Evolutionary conservation across 2,888 invertebrate species (phyloP).

Genomic region (Ophion costatus): DNA sequence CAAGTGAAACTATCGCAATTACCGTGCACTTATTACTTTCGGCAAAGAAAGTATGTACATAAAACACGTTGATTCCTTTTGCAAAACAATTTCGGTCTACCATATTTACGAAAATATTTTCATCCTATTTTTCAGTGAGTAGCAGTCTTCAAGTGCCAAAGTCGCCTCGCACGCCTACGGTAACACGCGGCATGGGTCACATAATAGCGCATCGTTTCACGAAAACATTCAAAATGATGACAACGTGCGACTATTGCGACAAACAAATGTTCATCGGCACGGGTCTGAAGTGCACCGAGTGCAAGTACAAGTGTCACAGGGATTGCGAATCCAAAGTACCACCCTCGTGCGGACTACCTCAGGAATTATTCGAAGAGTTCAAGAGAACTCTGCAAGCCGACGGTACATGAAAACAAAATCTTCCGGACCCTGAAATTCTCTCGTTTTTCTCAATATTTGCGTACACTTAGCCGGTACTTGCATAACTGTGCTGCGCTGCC

Average conservation of each 20-base stretch:
- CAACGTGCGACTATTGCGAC: conserved; percentile 95
- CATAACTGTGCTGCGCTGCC: neutral
- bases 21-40: no score
- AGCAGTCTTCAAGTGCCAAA: conserved; percentile 86
- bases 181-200: conserved; percentile 93
- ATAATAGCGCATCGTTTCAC: conserved; percentile 95
- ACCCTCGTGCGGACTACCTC: conserved; percentile 96
- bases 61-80: no score
- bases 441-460: neutral
- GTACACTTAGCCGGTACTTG: neutral
- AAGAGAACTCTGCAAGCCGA: conserved; percentile 90
- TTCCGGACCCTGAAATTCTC: neutral
- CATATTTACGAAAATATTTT: no score
- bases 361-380: conserved; percentile 92
- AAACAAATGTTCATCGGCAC: conserved; percentile 94
- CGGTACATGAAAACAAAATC: conserved; percentile 78
- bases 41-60: no score
- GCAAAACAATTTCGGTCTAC: no score
- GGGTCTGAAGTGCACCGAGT: conserved; percentile 96
- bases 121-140: conserved; percentile 77
- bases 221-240: conserved; percentile 94
- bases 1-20: no score
- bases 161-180: conserved; percentile 91
- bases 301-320: conserved; percentile 95
- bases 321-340: conserved; percentile 96